phyloP scores from a whole-genome alignment of 35 echinoderm and acorn worm species.

The Ptychodera flava region DNA sequence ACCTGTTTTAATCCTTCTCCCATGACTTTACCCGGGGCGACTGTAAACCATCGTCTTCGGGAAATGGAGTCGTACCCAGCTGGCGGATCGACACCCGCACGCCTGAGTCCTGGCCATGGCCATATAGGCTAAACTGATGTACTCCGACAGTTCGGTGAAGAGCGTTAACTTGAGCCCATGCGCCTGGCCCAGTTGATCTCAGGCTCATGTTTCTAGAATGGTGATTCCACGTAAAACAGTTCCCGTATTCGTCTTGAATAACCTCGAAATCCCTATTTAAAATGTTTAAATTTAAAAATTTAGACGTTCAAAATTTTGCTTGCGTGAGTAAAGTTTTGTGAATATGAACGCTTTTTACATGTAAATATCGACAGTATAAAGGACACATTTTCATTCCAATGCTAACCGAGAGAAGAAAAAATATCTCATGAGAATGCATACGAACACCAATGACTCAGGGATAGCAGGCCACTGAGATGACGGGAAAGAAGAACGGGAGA shows the following conservation, averaged over 20 bases:
- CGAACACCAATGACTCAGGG: no score
- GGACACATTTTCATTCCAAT: no score
- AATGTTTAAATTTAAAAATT: no score
- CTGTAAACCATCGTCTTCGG: slow-evolving; percentile 33
- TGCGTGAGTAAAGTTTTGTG: no score
- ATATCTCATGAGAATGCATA: no score
- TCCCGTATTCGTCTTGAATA: background rate
- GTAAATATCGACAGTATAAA: no score
- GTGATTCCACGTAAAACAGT: background rate
- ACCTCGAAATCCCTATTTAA: background rate
- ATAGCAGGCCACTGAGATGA: no score
- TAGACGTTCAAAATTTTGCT: no score
- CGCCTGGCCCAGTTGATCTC: background rate
- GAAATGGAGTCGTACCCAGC: slow-evolving; percentile 13
- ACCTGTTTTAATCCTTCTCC: slow-evolving; percentile 9
- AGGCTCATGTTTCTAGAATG: background rate
- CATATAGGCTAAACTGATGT: slow-evolving; percentile 38
- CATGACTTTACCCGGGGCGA: slow-evolving; percentile 36
- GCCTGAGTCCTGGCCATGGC: slow-evolving; percentile 38
- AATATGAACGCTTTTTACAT: no score
- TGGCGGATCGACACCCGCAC: slow-evolving; percentile 13
- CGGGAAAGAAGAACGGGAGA: no score
- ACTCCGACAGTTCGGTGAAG: slow-evolving; percentile 27
- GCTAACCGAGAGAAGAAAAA: no score
- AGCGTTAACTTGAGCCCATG: slow-evolving; percentile 34